Evolutionary conservation across 2,113 vertebrate genomes (phyloP), one percentile per base, ranked within the genome.

Genomic region (Rhinoptilus africanus): DNA sequence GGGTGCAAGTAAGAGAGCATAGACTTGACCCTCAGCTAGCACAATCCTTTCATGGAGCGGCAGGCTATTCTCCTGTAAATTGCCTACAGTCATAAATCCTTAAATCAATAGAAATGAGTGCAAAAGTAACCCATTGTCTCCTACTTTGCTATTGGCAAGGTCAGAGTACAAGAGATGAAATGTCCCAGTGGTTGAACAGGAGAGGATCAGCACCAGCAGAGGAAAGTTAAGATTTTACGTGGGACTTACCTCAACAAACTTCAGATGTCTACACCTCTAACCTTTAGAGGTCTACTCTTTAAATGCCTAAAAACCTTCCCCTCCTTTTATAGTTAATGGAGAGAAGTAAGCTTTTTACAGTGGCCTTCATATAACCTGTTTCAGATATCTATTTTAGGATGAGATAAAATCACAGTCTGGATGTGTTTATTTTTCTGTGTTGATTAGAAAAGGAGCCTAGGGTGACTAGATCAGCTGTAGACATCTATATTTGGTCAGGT

Each of bases 401-500:
- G 22, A 92, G 85, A 95, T 91, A 93, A 87, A 92, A 92, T 85
- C 75, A 80, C 35, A 86, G 79, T 80, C 63, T 88, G 88, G 16
- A 41, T 62, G 27, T 41, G 75, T 94, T 94, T 93, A 84, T 96
- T 94, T 95, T 95, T 93, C 85, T 83, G 45, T 90, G 53, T n/a
- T 76, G 92, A 95, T 90, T 93, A 90, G 85, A 93, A 88, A 93
- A 92, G 34, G 48, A 88, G 91, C 45, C 53, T 39, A 68, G 74
- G 48, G 41, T 91, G 57, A 86, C 75, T 83, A 79, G 54, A 96
- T 86, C 91, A 92, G 68, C 59, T 71, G 37, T n/a, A 91, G 85
- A 92, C 91, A 92, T 91, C 88, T 97, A 74, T 97, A 96, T 96
- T 97, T 96, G 91, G 94, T 95, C 92, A 97, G 94, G 93, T 91